phyloP scores from a whole-genome alignment of 2,113 vertebrate genomes.

The Delphinus delphis region DNA sequence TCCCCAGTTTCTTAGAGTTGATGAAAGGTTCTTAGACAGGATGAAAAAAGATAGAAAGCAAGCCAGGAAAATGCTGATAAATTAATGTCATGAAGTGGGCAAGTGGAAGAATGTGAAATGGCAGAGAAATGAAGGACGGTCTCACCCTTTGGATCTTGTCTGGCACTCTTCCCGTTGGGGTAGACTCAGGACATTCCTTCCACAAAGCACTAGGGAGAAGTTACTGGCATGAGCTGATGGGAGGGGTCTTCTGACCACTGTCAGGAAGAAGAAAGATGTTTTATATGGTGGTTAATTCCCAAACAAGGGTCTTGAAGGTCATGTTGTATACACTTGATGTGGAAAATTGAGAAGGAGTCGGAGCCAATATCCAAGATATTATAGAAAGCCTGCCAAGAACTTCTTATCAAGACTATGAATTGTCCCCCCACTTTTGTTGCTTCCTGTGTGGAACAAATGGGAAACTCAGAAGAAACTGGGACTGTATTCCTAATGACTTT shows the following conservation, averaged over 20 bases:
- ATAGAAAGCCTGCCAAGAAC: neutral
- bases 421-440: neutral
- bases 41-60: conserved; percentile 28
- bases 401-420: neutral
- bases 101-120: conserved; percentile 8
- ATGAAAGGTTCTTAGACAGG: conserved; percentile 43
- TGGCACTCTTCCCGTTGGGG: neutral
- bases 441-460: conserved; percentile 6
- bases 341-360: neutral
- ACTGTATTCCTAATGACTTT: neutral
- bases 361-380: neutral
- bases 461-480: neutral
- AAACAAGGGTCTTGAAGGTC: neutral
- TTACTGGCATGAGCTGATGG: neutral
- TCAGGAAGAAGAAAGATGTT: neutral
- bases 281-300: neutral
- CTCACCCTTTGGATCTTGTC: neutral
- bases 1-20: neutral
- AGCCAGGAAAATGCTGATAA: conserved; percentile 47
- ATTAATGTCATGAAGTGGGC: conserved; percentile 51
- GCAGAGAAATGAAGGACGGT: neutral
- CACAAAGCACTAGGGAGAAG: neutral
- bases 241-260: neutral
- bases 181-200: neutral
- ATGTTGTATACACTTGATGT: neutral